Percentiles rank a stretch among this genome's conserved stretches.
These are phyloP conservation scores for Pomacea canaliculata DNA, from an alignment of 2,888 invertebrate genomes.

Conservation along the genomic window DNA sequence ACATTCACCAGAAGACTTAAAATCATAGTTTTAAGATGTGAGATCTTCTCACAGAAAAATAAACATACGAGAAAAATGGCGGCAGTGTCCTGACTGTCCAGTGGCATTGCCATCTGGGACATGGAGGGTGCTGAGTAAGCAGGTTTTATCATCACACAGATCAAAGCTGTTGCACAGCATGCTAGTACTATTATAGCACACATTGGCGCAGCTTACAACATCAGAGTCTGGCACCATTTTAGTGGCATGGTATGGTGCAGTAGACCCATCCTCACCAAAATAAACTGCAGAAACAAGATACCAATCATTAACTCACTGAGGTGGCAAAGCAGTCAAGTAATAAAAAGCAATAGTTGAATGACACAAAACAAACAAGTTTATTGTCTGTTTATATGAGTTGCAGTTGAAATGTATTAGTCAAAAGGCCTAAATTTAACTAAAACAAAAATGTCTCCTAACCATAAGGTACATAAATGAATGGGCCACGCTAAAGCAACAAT, in stretches of 20 bases:
- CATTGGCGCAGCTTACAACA: constrained; percentile 40
- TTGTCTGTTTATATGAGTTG: no score
- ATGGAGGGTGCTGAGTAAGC: constrained; percentile 45
- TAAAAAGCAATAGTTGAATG: no score
- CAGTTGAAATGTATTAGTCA: no score
- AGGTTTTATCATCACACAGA: constrained; percentile 40
- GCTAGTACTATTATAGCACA: constrained; percentile 38
- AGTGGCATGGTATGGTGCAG: constrained; percentile 31
- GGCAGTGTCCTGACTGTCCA: constrained; percentile 7
- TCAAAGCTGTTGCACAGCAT: constrained; percentile 50
- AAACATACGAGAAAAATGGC: constrained; percentile 25
- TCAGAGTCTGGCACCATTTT: constrained; percentile 33
- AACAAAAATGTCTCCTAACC: no score
- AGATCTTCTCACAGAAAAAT: not conserved
- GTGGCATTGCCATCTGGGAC: constrained; percentile 34
- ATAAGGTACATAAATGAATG: no score
- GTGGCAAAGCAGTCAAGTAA: no score
- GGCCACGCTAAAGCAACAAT: no score
- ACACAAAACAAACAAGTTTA: no score
- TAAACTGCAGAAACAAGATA: constrained; percentile 39
- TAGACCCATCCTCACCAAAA: constrained; percentile 37
- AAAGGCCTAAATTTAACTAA: no score
- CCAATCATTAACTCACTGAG: not conserved
- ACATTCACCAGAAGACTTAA: no score
- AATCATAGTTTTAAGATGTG: no score